Conservation (phyloP, 2,797 vertebrate species). For the Scleropages formosus region DNA sequence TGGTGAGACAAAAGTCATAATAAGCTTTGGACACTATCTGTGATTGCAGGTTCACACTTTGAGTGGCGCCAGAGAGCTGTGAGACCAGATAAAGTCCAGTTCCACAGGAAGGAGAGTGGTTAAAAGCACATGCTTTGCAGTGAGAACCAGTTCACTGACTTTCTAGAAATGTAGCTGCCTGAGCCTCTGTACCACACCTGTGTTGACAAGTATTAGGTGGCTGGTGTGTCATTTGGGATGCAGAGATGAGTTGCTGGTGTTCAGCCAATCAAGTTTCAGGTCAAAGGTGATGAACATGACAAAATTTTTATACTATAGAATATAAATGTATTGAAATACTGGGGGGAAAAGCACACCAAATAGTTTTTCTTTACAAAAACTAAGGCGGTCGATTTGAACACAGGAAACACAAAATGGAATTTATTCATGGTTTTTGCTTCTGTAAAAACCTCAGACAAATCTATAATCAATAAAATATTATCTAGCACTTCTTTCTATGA, state of each 20-base stretch:
- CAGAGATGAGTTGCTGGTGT: not conserved
- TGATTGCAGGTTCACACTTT: constrained; percentile 74
- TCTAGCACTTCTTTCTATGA: too few relatives aligned
- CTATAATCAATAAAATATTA: too few relatives aligned
- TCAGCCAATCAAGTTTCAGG: not conserved
- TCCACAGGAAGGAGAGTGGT: constrained; percentile 28
- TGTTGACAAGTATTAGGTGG: constrained; percentile 12
- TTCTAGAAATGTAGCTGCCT: constrained; percentile 27
- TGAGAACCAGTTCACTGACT: constrained; percentile 27
- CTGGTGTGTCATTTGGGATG: not conserved
- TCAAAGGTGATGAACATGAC: constrained; percentile 1
- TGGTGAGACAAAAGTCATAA: constrained; percentile 37
- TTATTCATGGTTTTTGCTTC: too few relatives aligned
- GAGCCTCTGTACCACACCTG: constrained; percentile 23
- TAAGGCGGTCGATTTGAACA: too few relatives aligned
- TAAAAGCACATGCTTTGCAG: constrained; percentile 21
- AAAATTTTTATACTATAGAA: not conserved
- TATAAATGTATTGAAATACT: not conserved
- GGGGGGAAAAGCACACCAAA: too few relatives aligned
- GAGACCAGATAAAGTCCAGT: constrained; percentile 45
- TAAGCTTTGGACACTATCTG: constrained; percentile 59
- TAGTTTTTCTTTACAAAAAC: too few relatives aligned
- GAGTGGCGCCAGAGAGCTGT: constrained; percentile 91
- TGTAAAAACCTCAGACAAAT: too few relatives aligned
- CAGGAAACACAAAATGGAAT: too few relatives aligned